Conservation (phyloP, 2,113 vertebrate genomes). For the Osmerus mordax region DNA sequence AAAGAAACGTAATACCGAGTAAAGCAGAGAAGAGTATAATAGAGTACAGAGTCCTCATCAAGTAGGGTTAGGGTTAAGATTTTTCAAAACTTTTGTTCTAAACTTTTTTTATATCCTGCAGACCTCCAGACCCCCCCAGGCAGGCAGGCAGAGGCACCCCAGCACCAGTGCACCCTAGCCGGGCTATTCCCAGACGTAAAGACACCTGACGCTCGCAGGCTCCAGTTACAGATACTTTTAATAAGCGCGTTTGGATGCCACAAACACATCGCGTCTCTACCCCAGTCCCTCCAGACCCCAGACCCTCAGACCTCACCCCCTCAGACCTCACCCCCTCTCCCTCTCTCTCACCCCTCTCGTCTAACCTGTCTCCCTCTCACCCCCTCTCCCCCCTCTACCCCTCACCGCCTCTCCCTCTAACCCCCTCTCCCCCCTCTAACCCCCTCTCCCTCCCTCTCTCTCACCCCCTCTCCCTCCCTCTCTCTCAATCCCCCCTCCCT, state of each 20-base stretch:
- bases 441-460: too few relatives aligned
- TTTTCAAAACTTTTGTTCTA: background rate
- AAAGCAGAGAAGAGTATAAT: background rate
- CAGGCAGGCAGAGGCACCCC: slow-evolving; percentile 49
- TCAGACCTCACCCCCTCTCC: too few relatives aligned
- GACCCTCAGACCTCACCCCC: background rate
- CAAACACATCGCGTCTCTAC: slow-evolving; percentile 27
- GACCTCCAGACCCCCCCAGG: background rate
- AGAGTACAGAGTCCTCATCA: background rate
- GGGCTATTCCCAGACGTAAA: slow-evolving; percentile 61
- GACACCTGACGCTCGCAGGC: slow-evolving; percentile 55
- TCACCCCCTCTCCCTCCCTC: too few relatives aligned
- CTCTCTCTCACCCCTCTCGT: too few relatives aligned
- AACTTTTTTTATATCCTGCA: background rate
- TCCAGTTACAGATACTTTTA: slow-evolving; percentile 64
- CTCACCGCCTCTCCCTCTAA: too few relatives aligned
- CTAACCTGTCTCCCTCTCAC: too few relatives aligned
- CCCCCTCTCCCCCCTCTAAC: too few relatives aligned
- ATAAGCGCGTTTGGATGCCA: slow-evolving; percentile 59
- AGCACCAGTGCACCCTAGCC: slow-evolving; percentile 47
- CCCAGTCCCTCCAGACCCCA: background rate
- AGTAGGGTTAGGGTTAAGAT: background rate
- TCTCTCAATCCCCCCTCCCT: too few relatives aligned
- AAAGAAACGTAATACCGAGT: background rate
- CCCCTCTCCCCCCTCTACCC: too few relatives aligned